phyloP scores from a whole-genome alignment of 2,797 vertebrate species.

The Lerista edwardsae region DNA sequence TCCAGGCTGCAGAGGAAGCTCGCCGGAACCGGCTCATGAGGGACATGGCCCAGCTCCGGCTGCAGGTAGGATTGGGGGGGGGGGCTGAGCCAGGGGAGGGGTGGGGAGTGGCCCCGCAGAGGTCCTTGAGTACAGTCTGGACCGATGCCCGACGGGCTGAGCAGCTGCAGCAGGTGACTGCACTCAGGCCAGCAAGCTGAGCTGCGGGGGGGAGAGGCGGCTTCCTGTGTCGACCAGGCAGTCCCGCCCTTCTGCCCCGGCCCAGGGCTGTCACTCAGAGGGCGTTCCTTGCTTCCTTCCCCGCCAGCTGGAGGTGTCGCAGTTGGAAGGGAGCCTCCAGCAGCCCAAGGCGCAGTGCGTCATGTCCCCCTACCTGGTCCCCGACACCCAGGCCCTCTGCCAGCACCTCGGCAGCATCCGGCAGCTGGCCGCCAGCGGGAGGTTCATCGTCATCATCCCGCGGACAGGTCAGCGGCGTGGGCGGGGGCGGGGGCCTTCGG shows the following conservation, averaged over 20 bases:
- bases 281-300: too few species aligned
- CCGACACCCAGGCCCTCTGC: conserved; percentile 92
- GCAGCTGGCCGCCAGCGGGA: conserved; percentile 90
- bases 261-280: too few species aligned
- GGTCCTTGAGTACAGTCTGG: too few species aligned
- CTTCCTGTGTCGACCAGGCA: neutral
- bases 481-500: too few species aligned
- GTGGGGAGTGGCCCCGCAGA: too few species aligned
- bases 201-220: neutral
- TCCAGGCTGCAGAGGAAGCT: conserved; percentile 96
- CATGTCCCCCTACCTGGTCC: conserved; percentile 97
- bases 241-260: too few species aligned
- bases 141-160: too few species aligned
- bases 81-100: neutral
- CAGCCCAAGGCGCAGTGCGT: conserved; percentile 95
- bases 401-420: conserved; percentile 89
- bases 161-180: too few species aligned
- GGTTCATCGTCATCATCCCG: conserved; percentile 97
- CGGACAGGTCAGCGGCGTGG: conserved; percentile 83
- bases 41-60: conserved; percentile 97
- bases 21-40: conserved; percentile 95
- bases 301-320: conserved; percentile 92
- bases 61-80: conserved; percentile 83
- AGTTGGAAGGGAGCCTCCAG: conserved; percentile 96
- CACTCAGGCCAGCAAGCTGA: too few species aligned